Evolutionary conservation across 1,140 invertebrate species (phyloP).

Genomic region (Drosophila repleta): DNA sequence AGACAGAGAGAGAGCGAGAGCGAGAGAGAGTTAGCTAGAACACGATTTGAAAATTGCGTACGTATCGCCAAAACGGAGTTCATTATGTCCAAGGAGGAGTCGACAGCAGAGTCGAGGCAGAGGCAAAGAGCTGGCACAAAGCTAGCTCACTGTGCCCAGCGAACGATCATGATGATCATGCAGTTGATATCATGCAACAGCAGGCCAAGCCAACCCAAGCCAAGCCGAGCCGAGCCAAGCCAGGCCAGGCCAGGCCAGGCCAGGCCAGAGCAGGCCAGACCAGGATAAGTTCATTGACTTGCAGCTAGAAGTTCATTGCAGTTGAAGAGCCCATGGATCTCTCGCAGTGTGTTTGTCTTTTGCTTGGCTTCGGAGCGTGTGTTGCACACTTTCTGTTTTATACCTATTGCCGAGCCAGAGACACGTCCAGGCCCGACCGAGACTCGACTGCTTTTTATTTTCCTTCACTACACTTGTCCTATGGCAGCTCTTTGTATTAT

Average conservation of each 20-base stretch:
- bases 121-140: slow-evolving; percentile 50
- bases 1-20: slow-evolving; percentile 10
- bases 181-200: slow-evolving; percentile 64
- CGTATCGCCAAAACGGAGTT: slow-evolving; percentile 69
- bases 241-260: slow-evolving; percentile 5
- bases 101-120: slow-evolving; percentile 1
- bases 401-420: slow-evolving; percentile 45
- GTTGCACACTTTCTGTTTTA: slow-evolving; percentile 82
- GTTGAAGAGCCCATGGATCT: slow-evolving; percentile 52
- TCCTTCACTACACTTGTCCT: slow-evolving; percentile 65
- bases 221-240: not conserved
- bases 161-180: slow-evolving; percentile 69
- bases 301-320: slow-evolving; percentile 77
- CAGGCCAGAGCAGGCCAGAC: not conserved
- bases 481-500: slow-evolving; percentile 64
- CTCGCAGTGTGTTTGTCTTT: slow-evolving; percentile 41
- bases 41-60: slow-evolving; percentile 82
- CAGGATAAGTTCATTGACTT: slow-evolving; percentile 81
- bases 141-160: slow-evolving; percentile 68
- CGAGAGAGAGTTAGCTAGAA: slow-evolving; percentile 22
- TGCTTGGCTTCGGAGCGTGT: slow-evolving; percentile 69
- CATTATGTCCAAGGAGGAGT: slow-evolving; percentile 77
- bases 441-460: slow-evolving; percentile 28
- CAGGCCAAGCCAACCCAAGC: slow-evolving; percentile 13
- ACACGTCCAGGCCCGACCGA: slow-evolving; percentile 29